A percentile compares a stretch with the other conserved stretches of the same genome.
phyloP scores from a whole-genome alignment of 2,888 invertebrate genomes.

The Leucophora obtusa region DNA sequence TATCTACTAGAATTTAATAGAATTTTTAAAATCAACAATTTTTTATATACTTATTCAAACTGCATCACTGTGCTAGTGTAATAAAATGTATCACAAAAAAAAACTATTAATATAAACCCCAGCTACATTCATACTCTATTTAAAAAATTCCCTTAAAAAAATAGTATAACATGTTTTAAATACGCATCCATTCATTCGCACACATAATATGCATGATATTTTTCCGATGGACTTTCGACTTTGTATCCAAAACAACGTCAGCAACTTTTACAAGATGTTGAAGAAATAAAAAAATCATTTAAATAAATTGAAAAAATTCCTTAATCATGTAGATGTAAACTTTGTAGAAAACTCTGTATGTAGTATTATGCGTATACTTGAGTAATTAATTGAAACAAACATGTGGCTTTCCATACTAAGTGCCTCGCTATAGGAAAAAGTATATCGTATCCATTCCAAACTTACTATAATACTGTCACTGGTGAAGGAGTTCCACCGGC shows the following conservation, averaged over 20 bases:
- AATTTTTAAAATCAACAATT: not conserved
- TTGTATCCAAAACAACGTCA: constrained; percentile 61
- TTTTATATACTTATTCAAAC: not conserved
- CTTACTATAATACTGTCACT: too few species aligned
- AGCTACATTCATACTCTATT: not conserved
- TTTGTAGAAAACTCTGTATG: not conserved
- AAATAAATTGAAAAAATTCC: constrained; percentile 10
- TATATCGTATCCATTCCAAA: too few species aligned
- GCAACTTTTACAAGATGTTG: constrained; percentile 34
- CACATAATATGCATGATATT: constrained; percentile 53
- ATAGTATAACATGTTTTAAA: constrained; percentile 13
- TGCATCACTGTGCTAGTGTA: not conserved
- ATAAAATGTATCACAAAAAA: not conserved
- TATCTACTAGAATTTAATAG: too few species aligned
- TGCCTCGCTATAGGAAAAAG: too few species aligned
- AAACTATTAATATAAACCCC: not conserved
- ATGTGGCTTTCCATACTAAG: too few species aligned
- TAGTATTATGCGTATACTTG: not conserved
- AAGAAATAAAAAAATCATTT: constrained; percentile 14
- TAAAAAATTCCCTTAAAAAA: not conserved
- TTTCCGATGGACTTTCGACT: constrained; percentile 56
- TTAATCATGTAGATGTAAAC: constrained; percentile 16
- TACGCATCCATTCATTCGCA: constrained; percentile 56
- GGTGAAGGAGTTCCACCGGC: too few species aligned
- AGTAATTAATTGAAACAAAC: not conserved